Conservation (phyloP, 2,113 vertebrate species). For the Salvator merianae region DNA sequence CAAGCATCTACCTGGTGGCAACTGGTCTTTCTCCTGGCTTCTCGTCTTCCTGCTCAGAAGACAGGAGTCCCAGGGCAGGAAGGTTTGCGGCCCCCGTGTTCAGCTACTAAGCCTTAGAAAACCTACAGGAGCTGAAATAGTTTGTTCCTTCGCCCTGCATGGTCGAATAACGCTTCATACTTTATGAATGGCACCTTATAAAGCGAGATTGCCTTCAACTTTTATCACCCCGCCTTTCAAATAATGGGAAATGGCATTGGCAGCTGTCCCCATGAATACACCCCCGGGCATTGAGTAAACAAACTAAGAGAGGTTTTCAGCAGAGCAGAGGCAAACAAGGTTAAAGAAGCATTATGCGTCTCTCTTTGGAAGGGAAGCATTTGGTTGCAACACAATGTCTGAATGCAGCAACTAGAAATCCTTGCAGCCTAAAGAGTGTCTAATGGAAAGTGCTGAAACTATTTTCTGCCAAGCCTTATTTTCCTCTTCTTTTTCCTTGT, state of each 20-base stretch:
- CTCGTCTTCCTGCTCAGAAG: background rate
- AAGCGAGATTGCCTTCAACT: background rate
- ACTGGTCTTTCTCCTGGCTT: no score
- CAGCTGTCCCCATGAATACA: background rate
- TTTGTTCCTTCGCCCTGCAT: no score
- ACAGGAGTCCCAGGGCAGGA: background rate
- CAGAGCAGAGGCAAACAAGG: background rate
- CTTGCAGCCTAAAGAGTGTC: background rate
- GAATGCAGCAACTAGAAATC: background rate
- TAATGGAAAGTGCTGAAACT: background rate
- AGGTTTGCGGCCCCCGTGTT: no score
- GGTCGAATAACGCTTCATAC: background rate
- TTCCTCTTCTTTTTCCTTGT: background rate
- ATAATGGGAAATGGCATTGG: background rate
- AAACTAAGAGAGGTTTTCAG: background rate
- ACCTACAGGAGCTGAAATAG: no score
- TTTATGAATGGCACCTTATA: background rate
- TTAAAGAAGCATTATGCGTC: background rate
- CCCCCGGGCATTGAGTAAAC: background rate
- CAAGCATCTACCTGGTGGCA: no score
- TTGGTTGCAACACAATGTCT: background rate
- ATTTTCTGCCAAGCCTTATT: no score
- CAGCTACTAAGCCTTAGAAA: background rate
- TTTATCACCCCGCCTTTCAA: background rate
- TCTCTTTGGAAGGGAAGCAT: background rate